phyloP scores from a whole-genome alignment of 2,888 invertebrate species.

The Nomada ferruginata region DNA sequence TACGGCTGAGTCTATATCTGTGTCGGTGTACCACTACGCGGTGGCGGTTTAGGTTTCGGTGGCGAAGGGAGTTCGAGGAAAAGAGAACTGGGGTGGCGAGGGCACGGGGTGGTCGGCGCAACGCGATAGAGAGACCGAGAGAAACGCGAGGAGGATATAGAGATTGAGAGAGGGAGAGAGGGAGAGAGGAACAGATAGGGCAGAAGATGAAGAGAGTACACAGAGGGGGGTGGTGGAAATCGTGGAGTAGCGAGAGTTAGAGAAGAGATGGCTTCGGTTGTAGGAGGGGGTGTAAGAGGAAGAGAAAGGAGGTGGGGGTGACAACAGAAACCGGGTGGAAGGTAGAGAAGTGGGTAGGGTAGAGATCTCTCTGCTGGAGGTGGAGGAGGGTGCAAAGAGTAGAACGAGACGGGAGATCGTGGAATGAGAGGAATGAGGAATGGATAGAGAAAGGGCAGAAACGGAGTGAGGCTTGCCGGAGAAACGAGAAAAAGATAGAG shows the following conservation, averaged over 20 bases:
- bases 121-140: constrained; percentile 10
- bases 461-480: constrained; percentile 14
- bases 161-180: constrained; percentile 20
- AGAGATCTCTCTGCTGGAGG: constrained; percentile 48
- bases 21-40: constrained; percentile 67
- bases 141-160: constrained; percentile 4
- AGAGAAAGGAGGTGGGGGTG: constrained; percentile 55
- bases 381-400: constrained; percentile 55
- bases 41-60: constrained; percentile 66
- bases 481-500: constrained; percentile 24
- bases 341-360: constrained; percentile 64
- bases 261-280: constrained; percentile 56
- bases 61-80: constrained; percentile 50
- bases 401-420: constrained; percentile 1
- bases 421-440: constrained; percentile 26
- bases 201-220: constrained; percentile 53
- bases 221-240: constrained; percentile 65
- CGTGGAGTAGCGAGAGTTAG: constrained; percentile 66
- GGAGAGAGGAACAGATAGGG: constrained; percentile 14
- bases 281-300: constrained; percentile 23
- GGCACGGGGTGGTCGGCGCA: constrained; percentile 17
- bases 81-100: constrained; percentile 36
- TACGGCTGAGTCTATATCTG: constrained; percentile 62
- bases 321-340: constrained; percentile 70
- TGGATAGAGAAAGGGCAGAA: constrained; percentile 21